Conservation (phyloP, 2,113 vertebrate species). For the Burhinus oedicnemus region DNA sequence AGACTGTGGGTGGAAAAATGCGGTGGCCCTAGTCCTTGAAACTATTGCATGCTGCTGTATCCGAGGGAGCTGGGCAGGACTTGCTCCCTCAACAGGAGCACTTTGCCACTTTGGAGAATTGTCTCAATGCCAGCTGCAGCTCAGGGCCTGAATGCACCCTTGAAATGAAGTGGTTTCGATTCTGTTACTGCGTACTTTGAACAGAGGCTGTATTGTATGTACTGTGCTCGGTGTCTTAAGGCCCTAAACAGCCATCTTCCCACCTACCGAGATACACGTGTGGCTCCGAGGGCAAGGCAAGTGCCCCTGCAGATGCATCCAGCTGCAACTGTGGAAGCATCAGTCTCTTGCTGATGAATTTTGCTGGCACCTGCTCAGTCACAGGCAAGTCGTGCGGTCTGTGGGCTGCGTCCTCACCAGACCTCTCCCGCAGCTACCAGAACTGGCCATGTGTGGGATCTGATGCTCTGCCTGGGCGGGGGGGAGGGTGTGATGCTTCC, state of each 20-base stretch:
- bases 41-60: accelerated
- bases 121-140: background rate
- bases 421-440: background rate
- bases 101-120: background rate
- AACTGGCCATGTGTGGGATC: accelerated
- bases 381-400: background rate
- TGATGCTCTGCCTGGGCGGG: background rate
- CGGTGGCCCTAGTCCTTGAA: background rate
- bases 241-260: background rate
- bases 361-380: background rate
- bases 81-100: background rate
- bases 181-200: background rate
- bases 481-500: background rate
- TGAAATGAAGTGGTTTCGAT: conserved; percentile 50
- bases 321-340: background rate
- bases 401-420: background rate
- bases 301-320: background rate
- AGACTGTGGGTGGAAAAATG: background rate
- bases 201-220: conserved; percentile 8
- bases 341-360: background rate
- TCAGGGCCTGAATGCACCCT: conserved; percentile 16
- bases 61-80: background rate
- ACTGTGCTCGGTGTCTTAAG: background rate
- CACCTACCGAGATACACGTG: background rate
- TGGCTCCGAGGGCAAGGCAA: background rate